Evolutionary conservation across 2,888 invertebrate genomes (phyloP).

Genomic region (Drosophila heteroneura): DNA sequence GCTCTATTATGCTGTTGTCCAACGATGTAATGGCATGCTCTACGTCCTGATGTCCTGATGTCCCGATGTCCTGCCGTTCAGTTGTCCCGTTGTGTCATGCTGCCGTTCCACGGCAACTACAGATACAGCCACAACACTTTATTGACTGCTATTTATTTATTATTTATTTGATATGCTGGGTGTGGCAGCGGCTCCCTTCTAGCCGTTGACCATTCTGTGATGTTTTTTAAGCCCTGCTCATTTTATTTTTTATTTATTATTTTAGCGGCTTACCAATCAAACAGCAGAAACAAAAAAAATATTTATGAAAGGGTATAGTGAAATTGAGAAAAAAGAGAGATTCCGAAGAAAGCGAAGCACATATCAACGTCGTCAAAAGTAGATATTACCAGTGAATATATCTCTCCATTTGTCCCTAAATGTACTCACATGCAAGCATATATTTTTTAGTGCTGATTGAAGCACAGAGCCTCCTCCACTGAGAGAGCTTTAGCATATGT

Average conservation of each 20-base stretch:
- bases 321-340: neutral
- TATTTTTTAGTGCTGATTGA: neutral
- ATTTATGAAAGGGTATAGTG: neutral
- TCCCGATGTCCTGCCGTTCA: neutral
- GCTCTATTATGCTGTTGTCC: conserved; percentile 62
- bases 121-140: conserved; percentile 40
- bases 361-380: neutral
- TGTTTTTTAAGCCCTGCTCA: conserved; percentile 28
- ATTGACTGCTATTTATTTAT: conserved; percentile 67
- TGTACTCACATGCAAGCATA: neutral
- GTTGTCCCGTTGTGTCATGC: conserved; percentile 3
- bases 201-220: conserved; percentile 6
- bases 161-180: conserved; percentile 66
- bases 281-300: neutral
- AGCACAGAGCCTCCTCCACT: neutral
- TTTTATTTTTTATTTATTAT: conserved; percentile 19
- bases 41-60: neutral
- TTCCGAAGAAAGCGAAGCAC: neutral
- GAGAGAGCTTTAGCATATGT: neutral
- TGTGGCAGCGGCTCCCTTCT: conserved; percentile 10
- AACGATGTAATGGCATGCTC: conserved; percentile 19
- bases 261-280: conserved; percentile 13
- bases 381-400: neutral
- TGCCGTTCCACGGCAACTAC: conserved; percentile 16
- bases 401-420: neutral